Evolutionary conservation across 2,888 invertebrate species (phyloP).

Genomic region (Metallyticus violacea): DNA sequence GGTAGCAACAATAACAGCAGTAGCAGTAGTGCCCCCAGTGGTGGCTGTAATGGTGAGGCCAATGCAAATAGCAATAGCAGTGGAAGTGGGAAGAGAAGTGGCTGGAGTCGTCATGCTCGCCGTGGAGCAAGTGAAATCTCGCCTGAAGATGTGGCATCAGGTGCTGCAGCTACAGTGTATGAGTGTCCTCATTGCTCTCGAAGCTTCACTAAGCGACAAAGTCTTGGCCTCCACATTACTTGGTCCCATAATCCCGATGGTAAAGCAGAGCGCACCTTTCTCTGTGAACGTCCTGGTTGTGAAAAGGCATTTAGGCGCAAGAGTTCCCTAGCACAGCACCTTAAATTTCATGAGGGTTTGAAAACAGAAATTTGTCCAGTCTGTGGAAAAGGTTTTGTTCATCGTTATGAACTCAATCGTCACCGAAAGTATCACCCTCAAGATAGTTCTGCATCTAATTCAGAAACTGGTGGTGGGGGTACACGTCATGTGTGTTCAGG

Average conservation of each 20-base stretch:
- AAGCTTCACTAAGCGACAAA: neutral
- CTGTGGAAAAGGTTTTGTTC: neutral
- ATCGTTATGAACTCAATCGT: neutral
- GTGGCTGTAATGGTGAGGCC: neutral
- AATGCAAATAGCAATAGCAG: neutral
- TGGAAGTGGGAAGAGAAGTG: neutral
- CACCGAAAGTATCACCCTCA: neutral
- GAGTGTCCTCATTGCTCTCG: neutral
- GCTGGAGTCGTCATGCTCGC: neutral
- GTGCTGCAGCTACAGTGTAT: neutral
- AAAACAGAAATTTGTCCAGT: neutral
- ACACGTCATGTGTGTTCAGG: neutral
- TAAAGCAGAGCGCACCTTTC: neutral
- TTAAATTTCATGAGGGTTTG: neutral
- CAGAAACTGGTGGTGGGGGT: neutral
- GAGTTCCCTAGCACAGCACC: neutral
- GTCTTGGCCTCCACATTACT: neutral
- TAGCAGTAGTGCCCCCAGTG: neutral
- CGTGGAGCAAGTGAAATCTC: neutral
- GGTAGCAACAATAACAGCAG: neutral
- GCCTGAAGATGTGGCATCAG: neutral
- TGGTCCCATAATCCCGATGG: neutral
- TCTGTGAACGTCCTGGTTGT: neutral
- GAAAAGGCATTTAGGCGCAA: neutral
- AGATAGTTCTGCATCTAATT: neutral